Percentiles rank a stretch among this genome's conserved stretches.
phyloP scores from a whole-genome alignment of 2,888 invertebrate genomes.

The Dasypolia templi region DNA sequence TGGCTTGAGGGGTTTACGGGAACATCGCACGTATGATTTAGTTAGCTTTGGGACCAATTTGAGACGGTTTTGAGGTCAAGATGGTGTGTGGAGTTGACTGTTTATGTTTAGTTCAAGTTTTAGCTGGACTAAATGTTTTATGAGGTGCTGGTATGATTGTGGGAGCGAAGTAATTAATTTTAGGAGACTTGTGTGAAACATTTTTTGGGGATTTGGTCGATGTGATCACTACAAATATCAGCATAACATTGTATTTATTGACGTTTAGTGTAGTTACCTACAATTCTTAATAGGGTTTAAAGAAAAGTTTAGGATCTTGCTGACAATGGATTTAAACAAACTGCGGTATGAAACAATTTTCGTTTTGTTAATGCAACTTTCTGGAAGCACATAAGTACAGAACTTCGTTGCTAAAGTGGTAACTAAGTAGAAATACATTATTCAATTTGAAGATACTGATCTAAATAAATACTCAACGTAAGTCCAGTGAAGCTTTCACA shows the following conservation, averaged over 20 bases:
- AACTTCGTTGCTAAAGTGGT: not conserved
- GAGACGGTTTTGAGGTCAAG: slow-evolving; percentile 65
- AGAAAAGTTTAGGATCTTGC: not conserved
- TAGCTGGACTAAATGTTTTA: slow-evolving; percentile 38
- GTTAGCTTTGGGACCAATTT: slow-evolving; percentile 67
- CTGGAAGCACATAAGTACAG: not conserved
- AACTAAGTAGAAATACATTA: not conserved
- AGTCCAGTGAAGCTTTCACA: slow-evolving; percentile 16
- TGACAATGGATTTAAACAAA: too few species aligned
- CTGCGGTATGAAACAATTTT: not conserved
- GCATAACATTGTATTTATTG: not conserved
- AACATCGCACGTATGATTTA: slow-evolving; percentile 68
- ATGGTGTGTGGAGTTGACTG: slow-evolving; percentile 53
- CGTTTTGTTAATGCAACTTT: not conserved
- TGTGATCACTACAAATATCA: not conserved
- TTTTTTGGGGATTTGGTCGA: not conserved
- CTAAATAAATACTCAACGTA: slow-evolving; percentile 16
- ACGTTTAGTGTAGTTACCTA: too few species aligned
- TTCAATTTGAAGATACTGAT: slow-evolving; percentile 3
- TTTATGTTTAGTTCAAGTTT: slow-evolving; percentile 49
- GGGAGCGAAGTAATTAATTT: slow-evolving; percentile 18
- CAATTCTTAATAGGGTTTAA: not conserved
- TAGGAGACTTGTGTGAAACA: not conserved
- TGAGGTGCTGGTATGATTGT: slow-evolving; percentile 28
- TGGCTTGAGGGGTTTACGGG: slow-evolving; percentile 64